phyloP scores from a whole-genome alignment of 1,140 invertebrate species.

The Hesperophylax magnus region DNA sequence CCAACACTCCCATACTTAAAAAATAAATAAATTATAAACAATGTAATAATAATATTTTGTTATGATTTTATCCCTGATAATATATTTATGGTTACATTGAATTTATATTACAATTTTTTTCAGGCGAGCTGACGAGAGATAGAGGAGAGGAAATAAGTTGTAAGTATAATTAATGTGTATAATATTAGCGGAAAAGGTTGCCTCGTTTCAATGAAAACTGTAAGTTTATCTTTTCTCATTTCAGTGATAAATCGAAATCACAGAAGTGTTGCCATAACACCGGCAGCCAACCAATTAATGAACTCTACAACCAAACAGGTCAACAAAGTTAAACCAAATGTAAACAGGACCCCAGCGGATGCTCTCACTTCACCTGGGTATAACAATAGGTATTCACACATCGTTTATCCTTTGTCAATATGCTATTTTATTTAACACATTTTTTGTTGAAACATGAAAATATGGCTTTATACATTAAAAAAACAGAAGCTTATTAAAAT shows the following conservation, averaged over 20 bases:
- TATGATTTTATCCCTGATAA: too few relatives aligned
- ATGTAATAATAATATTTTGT: too few relatives aligned
- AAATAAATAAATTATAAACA: too few relatives aligned
- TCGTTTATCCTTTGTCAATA: not conserved
- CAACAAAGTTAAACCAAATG: constrained; percentile 89
- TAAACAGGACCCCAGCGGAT: constrained; percentile 80
- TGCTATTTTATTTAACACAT: constrained; percentile 20
- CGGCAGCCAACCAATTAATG: constrained; percentile 75
- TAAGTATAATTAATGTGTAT: constrained; percentile 61
- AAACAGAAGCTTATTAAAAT: constrained; percentile 30
- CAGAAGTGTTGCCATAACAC: constrained; percentile 78
- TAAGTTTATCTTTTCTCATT: constrained; percentile 58
- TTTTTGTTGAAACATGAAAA: constrained; percentile 24
- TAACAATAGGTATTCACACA: constrained; percentile 52
- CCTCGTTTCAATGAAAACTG: too few relatives aligned
- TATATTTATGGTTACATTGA: constrained; percentile 19
- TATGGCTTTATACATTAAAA: constrained; percentile 35
- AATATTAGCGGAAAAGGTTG: too few relatives aligned
- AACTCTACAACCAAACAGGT: constrained; percentile 82
- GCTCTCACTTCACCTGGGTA: constrained; percentile 62
- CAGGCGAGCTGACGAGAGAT: constrained; percentile 76
- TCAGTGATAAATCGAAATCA: constrained; percentile 82
- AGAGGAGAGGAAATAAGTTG: constrained; percentile 75
- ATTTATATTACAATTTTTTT: constrained; percentile 59
- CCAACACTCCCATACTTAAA: too few relatives aligned